phyloP scores from a whole-genome alignment of 2,113 vertebrate genomes.

The Myxocyprinus asiaticus region DNA sequence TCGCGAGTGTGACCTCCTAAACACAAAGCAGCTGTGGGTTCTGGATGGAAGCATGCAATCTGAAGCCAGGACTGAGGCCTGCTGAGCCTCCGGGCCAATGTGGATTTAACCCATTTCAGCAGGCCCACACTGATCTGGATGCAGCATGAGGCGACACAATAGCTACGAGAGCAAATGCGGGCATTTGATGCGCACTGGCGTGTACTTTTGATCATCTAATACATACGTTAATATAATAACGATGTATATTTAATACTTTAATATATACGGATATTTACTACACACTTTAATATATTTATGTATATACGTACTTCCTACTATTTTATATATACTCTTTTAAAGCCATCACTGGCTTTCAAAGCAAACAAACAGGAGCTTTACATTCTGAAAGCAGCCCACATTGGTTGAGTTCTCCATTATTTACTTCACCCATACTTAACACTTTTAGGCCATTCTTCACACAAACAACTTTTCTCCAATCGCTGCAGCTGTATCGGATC shows the following conservation, averaged over 20 bases:
- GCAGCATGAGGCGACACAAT: not conserved
- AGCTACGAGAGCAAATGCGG: too few species aligned
- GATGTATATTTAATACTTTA: too few species aligned
- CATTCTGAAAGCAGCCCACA: not conserved
- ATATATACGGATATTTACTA: too few species aligned
- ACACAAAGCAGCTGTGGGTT: conserved; percentile 46
- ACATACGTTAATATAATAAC: too few species aligned
- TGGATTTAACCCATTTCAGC: conserved; percentile 4
- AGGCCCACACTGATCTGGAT: not conserved
- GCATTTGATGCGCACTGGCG: too few species aligned
- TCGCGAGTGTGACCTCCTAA: conserved; percentile 26
- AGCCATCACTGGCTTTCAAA: not conserved
- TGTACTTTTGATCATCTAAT: too few species aligned
- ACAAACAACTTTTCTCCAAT: not conserved
- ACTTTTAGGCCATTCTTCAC: not conserved
- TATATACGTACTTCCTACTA: too few species aligned
- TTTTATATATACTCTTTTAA: not conserved
- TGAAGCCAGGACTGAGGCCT: conserved; percentile 21
- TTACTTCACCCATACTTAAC: not conserved
- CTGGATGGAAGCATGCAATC: conserved; percentile 11
- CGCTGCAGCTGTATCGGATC: too few species aligned
- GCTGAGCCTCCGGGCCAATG: not conserved
- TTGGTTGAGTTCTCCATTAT: not conserved
- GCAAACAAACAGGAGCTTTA: not conserved
- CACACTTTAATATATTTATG: too few species aligned